phyloP scores from a whole-genome alignment of 2,113 vertebrate genomes.

The Brachypodius melanocephalos region DNA sequence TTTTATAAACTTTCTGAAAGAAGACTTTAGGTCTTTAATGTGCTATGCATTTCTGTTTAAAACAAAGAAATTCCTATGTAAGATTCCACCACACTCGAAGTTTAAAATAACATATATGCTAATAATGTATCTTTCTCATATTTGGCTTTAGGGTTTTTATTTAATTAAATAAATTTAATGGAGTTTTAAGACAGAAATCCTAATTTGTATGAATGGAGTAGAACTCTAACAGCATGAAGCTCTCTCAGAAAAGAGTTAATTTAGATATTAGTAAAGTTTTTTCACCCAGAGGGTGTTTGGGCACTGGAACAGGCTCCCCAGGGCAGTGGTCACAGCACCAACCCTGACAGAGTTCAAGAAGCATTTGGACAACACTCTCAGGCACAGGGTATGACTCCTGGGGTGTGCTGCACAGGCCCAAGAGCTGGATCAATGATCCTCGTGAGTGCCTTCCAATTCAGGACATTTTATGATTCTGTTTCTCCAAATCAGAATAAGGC shows the following conservation, averaged over 20 bases:
- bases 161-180: not conserved
- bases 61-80: not conserved
- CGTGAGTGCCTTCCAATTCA: too few relatives aligned
- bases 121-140: not conserved
- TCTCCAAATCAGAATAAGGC: not conserved
- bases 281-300: not conserved
- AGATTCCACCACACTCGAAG: not conserved
- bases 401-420: not conserved
- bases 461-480: not conserved
- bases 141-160: accelerated
- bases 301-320: not conserved
- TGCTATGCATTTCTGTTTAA: not conserved
- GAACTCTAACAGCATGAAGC: not conserved
- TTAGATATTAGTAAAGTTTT: not conserved
- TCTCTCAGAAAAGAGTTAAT: not conserved
- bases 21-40: not conserved
- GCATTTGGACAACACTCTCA: not conserved
- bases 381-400: not conserved
- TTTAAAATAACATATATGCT: not conserved
- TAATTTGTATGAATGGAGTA: not conserved
- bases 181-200: not conserved
- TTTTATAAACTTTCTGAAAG: not conserved
- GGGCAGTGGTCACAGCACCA: too few relatives aligned
- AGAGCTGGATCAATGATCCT: not conserved
- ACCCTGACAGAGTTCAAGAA: not conserved